These are phyloP conservation scores for Mythimna albipuncta DNA, from an alignment of 2,888 invertebrate species.

Conservation along the genomic window DNA sequence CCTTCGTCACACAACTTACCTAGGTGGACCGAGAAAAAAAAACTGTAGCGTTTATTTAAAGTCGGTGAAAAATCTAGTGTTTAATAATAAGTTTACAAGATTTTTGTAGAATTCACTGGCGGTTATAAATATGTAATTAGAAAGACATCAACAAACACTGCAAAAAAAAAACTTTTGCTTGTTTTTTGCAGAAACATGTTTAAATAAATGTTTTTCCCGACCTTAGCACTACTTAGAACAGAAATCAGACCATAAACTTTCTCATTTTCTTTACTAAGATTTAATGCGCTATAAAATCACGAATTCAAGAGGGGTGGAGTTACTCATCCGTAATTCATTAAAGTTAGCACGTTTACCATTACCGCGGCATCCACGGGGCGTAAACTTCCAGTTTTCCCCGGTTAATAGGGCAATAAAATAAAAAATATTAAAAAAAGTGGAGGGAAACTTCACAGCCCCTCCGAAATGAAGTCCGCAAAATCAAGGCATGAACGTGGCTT, in stretches of 20 bases:
- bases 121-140: background rate
- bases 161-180: background rate
- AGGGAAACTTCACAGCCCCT: conserved; percentile 70
- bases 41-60: conserved; percentile 19
- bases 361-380: conserved; percentile 79
- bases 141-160: background rate
- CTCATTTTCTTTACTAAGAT: conserved; percentile 82
- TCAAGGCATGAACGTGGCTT: conserved; percentile 65
- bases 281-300: conserved; percentile 85
- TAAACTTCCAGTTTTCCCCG: conserved; percentile 79
- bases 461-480: conserved; percentile 62
- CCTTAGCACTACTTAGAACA: conserved; percentile 60
- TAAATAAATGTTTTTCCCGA: conserved; percentile 9
- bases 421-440: conserved; percentile 79
- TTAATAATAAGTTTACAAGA: no score
- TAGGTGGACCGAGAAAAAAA: background rate
- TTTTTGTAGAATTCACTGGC: background rate
- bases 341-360: conserved; percentile 85
- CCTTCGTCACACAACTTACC: no score
- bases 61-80: background rate
- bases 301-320: conserved; percentile 82
- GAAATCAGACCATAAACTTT: conserved; percentile 79
- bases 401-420: conserved; percentile 87
- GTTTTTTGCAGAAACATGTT: conserved; percentile 1
- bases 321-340: conserved; percentile 89